These are phyloP conservation scores for Herminia tarsipennalis DNA, from an alignment of 2,888 invertebrate genomes.

Conservation along the genomic window DNA sequence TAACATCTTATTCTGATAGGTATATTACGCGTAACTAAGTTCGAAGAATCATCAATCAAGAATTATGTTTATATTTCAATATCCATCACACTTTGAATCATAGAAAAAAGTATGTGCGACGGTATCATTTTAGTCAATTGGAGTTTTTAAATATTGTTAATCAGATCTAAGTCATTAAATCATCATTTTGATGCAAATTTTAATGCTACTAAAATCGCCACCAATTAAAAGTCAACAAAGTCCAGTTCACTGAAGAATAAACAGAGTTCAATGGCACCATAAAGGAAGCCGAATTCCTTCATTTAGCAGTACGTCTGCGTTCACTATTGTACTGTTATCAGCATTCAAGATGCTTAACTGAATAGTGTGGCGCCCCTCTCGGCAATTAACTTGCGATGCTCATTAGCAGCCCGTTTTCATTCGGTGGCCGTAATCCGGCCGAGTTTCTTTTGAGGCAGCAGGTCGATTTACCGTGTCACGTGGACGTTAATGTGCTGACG, in stretches of 20 bases:
- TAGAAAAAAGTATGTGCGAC: no score
- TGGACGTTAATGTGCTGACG: constrained; percentile 69
- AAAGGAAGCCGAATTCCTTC: constrained; percentile 22
- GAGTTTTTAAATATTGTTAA: no score
- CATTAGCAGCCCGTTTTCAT: constrained; percentile 80
- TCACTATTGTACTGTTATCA: constrained; percentile 58
- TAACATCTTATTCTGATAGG: constrained; percentile 19
- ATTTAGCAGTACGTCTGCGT: constrained; percentile 52
- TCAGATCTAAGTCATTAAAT: no score
- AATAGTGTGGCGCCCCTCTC: constrained; percentile 49
- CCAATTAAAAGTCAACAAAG: no score
- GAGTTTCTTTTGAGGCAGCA: constrained; percentile 70
- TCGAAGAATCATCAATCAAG: no score
- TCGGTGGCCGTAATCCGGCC: constrained; percentile 69
- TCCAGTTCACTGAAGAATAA: no score
- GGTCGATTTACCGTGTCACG: constrained; percentile 69
- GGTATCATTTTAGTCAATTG: no score
- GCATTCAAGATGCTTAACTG: constrained; percentile 14
- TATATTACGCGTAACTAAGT: background rate
- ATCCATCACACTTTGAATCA: no score
- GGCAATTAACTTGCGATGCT: constrained; percentile 77
- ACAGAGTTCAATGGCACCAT: no score
- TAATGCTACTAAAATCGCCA: no score
- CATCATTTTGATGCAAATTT: no score
- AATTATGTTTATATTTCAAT: no score